Base-by-base conservation (phyloP, 1,140 invertebrate species). In the Varroa destructor region DNA sequence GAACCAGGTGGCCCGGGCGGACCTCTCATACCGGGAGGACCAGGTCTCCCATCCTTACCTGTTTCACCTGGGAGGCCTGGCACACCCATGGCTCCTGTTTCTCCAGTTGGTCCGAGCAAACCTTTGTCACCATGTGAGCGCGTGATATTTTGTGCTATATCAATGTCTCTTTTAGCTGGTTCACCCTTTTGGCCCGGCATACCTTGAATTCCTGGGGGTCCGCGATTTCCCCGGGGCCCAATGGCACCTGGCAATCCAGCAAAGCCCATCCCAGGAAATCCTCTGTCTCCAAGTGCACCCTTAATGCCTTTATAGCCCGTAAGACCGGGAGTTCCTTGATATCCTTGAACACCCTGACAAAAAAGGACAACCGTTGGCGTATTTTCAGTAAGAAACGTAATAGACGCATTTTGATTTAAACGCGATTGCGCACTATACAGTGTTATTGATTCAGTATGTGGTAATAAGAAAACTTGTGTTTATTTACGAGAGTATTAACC, bases 31-130 rank as follows among this genome's bases (percentile, higher is more conserved):
- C 75, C 75, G 14, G 72, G 71, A 54, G 73, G 70, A 25, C 75
- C 75, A 37, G 71, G 67, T 40, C 73, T 70, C 58, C 75, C 75
- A 67, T 73, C 74, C 36, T 74, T 74, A 10, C 75, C 76, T 46
- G 67, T 73, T 56, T 51, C 56, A 6, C 76, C 76, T 73, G 25
- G 8, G 12, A 37, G 55, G 25, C 73, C 73, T 40, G 51, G 1
- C 42, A 55, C 5, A 55, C 72, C 72, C 0, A 37, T 36, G 5
- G 57, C 56, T 36, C 73, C 73, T 70, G 58, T 57, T 55, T 73
- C 43, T 36, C 72, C 73, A 8, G 4, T 55, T 1, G 36, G 42
- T 70, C 73, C 73, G 10, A 43, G 46, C 25, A 46, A 42, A 43
- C 71, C 51, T n/a, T 43, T 72, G 46, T 51, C 56, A 25, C 61